Evolutionary conservation across 2,888 invertebrate species (phyloP), one percentile per base, ranked within the genome.

Genomic region (Liposcelis brunnea): DNA sequence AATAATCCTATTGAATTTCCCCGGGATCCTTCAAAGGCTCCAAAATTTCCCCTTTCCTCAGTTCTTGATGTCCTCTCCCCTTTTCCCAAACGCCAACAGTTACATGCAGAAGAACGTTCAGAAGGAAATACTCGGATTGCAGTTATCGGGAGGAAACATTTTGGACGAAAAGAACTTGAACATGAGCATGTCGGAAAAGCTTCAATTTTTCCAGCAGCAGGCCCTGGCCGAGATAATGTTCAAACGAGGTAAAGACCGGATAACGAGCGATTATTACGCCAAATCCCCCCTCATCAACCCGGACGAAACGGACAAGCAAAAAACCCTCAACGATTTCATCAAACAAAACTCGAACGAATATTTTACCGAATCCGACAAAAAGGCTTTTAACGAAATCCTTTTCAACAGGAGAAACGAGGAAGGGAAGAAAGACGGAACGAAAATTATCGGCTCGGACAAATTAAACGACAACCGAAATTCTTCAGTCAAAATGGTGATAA

Each of bases 401-500:
- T 6, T 40, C 12, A 31, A 33, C 38, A 14, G 35, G 40, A 44
- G 59, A 58, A 51, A 59, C 67, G 47, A 70, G 71, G 2, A 64
- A 67, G 43, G 61, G 67, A 6, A 55, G 52, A 31, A 65, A 59
- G 43, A 56, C 65, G 36, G 71, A 71, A 61, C 64, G 68, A 54
- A 72, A 63, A 26, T 58, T 67, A 45, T 64, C 68, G 15, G 62
- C 71, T 42, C 48, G 26, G 45, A 47, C 10, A 48, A 43, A 34
- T 26, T 44, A n/a, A 14, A 70, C 67, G 42, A 43, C 8, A 19
- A 46, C 19, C 31, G 48, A 31, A 45, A 49, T 10, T 71, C 72
- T 55, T 75, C 79, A 0, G 79, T 86, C 0, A 84, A 86, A 61
- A 84, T 87, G 84, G 86, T 89, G 1, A 83, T 87, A 45, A 87